Base-by-base conservation (phyloP, 2,113 vertebrate species). In the Sapajus apella region DNA sequence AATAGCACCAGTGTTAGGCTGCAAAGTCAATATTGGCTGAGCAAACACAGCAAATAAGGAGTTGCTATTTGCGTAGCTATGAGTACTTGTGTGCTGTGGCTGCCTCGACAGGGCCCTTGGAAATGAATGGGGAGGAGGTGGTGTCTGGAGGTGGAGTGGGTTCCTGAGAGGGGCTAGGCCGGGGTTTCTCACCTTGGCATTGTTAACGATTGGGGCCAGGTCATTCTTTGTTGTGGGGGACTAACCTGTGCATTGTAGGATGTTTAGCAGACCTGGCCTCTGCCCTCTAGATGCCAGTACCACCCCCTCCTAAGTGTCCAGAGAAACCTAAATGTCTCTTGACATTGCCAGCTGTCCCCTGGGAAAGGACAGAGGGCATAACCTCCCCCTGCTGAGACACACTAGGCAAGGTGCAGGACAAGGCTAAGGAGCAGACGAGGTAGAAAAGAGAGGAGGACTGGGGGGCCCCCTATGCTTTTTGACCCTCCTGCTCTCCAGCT, bases 11-110 rank as follows among this genome's bases (percentile, higher is more conserved):
- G 98, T 98, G 99, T 99, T 98, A 98, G 99, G 98, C 98, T 97
- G 98, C 98, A 98, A 97, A 99, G 99, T 99, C 99, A 99, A 99
- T 99, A 99, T 99, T 99, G 98, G 98, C 99, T 98, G 97, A 99
- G 99, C 99, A 99, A 99, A 99, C 99, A 99, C 2, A 58, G 98
- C 98, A 96, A 98, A 98, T 98, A 96, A 98, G 98, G 99, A 99
- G 99, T 99, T 99, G 99, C 99, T 99, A 99, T 99, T 99, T 99
- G 99, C 98, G 98, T 99, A 99, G 99, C 98, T 98, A 98, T 98
- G 98, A 98, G 98, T 98, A 95, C 97, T 97, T 98, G 98, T 99
- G 97, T 98, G 98, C 98, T 98, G 95, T 92, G 95, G 97, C 98
- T 95, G 98, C 97, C 95, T 97, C 3, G 76, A 97, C 96, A 94